Percentiles rank a stretch among this genome's conserved stretches.
These are phyloP conservation scores for Priocnemis perturbator DNA, from an alignment of 2,888 invertebrate species.

Conservation along the genomic window DNA sequence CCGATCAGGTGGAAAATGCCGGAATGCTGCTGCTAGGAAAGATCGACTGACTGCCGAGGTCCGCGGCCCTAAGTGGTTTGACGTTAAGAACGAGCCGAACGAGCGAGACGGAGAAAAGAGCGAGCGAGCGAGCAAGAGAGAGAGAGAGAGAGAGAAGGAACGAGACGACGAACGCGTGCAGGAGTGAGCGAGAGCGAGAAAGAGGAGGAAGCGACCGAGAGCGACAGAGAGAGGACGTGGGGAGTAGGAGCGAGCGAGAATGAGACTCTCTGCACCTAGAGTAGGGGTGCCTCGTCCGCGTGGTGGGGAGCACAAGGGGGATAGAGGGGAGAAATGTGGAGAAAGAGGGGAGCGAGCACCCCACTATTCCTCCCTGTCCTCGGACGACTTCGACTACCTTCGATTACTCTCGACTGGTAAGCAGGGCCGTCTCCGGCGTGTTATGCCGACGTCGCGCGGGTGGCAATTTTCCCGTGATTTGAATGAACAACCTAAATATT, in stretches of 20 bases:
- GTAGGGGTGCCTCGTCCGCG: constrained; percentile 4
- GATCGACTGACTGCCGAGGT: constrained; percentile 70
- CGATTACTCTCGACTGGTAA: constrained; percentile 51
- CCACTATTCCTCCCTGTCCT: constrained; percentile 52
- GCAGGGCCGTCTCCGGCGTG: constrained; percentile 50
- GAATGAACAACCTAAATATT: constrained; percentile 32
- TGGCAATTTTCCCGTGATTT: constrained; percentile 45
- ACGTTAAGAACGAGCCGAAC: constrained; percentile 67
- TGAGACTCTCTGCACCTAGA: too few species aligned
- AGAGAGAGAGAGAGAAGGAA: constrained; percentile 31
- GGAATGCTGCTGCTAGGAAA: constrained; percentile 66
- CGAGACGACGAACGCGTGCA: constrained; percentile 24
- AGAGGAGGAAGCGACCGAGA: constrained; percentile 34
- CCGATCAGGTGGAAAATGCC: constrained; percentile 72
- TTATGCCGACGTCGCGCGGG: constrained; percentile 26
- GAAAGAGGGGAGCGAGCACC: constrained; percentile 38
- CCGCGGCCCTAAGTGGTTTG: constrained; percentile 72
- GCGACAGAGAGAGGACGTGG: constrained; percentile 26
- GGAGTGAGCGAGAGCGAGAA: constrained; percentile 27
- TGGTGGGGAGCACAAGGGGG: constrained; percentile 35
- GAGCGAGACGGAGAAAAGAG: constrained; percentile 38
- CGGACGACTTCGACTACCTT: constrained; percentile 55
- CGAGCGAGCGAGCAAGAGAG: constrained; percentile 20
- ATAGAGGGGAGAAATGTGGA: constrained; percentile 43
- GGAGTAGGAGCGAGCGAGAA: neutral